Conservation (phyloP, 2,113 vertebrate genomes). For the Cinclus mexicanus region DNA sequence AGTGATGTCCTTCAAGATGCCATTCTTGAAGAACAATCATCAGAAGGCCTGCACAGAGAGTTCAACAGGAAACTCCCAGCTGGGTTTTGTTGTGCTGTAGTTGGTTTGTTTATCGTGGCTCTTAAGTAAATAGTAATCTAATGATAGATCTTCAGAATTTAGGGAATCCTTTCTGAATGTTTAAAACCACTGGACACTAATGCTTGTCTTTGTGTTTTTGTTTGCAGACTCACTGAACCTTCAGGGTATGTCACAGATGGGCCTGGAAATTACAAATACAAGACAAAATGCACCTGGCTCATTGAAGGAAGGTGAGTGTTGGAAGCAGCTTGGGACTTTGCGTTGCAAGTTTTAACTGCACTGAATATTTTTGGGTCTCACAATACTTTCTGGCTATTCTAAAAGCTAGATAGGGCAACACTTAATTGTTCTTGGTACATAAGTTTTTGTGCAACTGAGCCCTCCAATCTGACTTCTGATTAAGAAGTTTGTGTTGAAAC, state of each 20-base stretch:
- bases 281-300: conserved; percentile 98
- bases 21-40: fast-evolving
- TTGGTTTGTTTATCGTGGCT: background rate
- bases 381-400: background rate
- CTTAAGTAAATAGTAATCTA: background rate
- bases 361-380: background rate
- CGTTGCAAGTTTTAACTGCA: background rate
- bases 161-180: background rate
- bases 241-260: conserved; percentile 92
- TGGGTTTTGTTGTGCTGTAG: background rate
- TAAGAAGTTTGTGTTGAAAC: background rate
- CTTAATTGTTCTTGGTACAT: background rate
- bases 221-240: conserved; percentile 86
- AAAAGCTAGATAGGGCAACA: background rate
- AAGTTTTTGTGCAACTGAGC: background rate
- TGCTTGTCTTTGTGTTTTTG: background rate
- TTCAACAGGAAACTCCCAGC: background rate
- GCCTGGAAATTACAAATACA: conserved; percentile 97
- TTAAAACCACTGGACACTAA: background rate
- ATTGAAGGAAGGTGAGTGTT: conserved; percentile 93
- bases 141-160: background rate
- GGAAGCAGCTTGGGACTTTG: background rate
- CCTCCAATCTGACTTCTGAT: background rate
- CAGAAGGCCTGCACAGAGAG: background rate
- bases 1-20: background rate